These are phyloP conservation scores for Mallotus villosus DNA, from an alignment of 2,797 vertebrate genomes.

Conservation along the genomic window DNA sequence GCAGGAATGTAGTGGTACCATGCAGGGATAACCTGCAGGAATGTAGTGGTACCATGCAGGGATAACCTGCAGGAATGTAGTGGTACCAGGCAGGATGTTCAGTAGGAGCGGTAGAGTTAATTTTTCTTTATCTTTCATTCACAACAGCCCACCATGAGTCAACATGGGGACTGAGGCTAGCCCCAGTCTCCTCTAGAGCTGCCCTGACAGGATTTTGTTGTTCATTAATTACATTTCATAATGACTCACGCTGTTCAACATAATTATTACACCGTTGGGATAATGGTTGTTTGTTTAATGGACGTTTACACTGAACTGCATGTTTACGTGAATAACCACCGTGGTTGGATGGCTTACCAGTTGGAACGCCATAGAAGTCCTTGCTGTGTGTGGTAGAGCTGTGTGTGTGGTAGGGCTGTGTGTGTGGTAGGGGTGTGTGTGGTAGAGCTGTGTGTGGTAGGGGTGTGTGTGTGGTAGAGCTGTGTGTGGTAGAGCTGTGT, in stretches of 20 bases:
- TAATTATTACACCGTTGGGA: slow-evolving; percentile 64
- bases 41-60: too few species aligned
- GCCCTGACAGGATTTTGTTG: slow-evolving; percentile 67
- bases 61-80: too few species aligned
- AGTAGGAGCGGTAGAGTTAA: too few species aligned
- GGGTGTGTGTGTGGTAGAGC: too few species aligned
- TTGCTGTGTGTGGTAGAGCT: too few species aligned
- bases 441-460: too few species aligned
- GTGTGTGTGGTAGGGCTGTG: too few species aligned
- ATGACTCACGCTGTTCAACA: slow-evolving; percentile 68
- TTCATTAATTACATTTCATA: slow-evolving; percentile 73
- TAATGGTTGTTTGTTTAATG: slow-evolving; percentile 67
- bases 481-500: too few species aligned
- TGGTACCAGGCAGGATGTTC: too few species aligned
- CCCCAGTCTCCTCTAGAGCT: slow-evolving; percentile 55
- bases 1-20: too few species aligned
- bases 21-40: too few species aligned
- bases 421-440: too few species aligned
- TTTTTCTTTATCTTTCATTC: slow-evolving; percentile 49
- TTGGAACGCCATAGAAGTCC: slow-evolving; percentile 18
- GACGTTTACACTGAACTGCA: slow-evolving; percentile 6
- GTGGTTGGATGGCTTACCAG: slow-evolving; percentile 42
- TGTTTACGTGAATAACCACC: slow-evolving; percentile 38
- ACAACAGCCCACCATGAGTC: slow-evolving; percentile 60
- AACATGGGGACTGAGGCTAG: slow-evolving; percentile 52